These are phyloP conservation scores for Tragelaphus buxtoni DNA, from an alignment of 2,113 vertebrate genomes.

Conservation along the genomic window DNA sequence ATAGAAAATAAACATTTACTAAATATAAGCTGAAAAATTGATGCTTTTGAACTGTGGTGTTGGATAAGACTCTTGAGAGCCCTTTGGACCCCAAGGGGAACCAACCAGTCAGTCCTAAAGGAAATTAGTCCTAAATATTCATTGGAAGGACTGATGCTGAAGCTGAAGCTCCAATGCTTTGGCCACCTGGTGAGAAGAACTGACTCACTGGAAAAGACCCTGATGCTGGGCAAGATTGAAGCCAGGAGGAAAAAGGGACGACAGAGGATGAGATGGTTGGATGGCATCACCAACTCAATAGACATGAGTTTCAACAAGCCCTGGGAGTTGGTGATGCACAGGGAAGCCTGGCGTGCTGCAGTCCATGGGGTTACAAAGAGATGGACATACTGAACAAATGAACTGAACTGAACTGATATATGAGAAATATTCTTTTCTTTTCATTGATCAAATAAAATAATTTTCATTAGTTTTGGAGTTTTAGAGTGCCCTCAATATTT, in stretches of 20 bases:
- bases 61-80: not conserved
- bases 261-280: not conserved
- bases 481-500: not conserved
- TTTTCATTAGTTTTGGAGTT: not conserved
- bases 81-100: not conserved
- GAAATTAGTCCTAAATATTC: not conserved
- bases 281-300: not conserved
- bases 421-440: not conserved
- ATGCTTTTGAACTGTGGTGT: not conserved
- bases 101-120: not conserved
- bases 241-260: not conserved
- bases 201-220: not conserved
- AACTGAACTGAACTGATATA: not conserved
- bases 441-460: not conserved
- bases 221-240: not conserved
- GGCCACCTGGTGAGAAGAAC: not conserved
- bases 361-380: not conserved
- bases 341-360: not conserved
- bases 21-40: not conserved
- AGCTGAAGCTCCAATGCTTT: not conserved
- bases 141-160: not conserved
- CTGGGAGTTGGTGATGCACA: not conserved
- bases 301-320: not conserved
- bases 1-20: not conserved
- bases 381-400: accelerated